Base-by-base conservation (phyloP, 1,140 invertebrate species). In the Scaptomyza hsui region DNA sequence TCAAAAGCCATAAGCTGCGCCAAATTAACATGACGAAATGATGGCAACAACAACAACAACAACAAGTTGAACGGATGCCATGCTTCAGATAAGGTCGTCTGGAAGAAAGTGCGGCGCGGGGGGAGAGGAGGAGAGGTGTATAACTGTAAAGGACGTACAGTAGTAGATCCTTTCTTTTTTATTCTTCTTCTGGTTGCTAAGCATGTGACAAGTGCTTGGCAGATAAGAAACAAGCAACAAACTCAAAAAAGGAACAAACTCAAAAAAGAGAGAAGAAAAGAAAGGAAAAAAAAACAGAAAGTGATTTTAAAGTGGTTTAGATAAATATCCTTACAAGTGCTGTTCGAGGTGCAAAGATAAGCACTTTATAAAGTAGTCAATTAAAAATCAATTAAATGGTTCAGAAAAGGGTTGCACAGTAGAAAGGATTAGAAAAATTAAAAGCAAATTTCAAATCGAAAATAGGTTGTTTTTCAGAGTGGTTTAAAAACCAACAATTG, bases 1-100 rank as follows among this genome's bases (percentile, higher is more conserved):
- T 71, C 61, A 86, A 83, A 83, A 83, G 76, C 80, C 80, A 83
- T 80, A 86, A 83, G 80, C 80, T 72, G 65, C 72, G 81, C 52
- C 80, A 83, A 83, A 83, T 83, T 83, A 83, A 86, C 80, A 83
- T 86, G 76, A 71, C 81, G 76, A 83, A 83, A 86, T 86, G 83
- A 80, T 83, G 80, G 83, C 80, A 75, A 85, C 82, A 83, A 72
- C 48, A 41, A n/a, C 32, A 56, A 15, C 42, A 47, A 32, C 65
- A 74, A 60, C 63, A 77, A 55, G 4, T 55, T 55, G 52, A 42
- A 19, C 41, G 52, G 52, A 55, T 55, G 52, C 19, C 52, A 41
- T 13, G 37, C 52, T 15, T 42, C 26, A 55, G 52, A 55, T 55
- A 55, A 55, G 21, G n/a, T n/a, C n/a, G n/a, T n/a, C 19, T 5